Conservation (phyloP, 2,888 invertebrate genomes). For the Ypsolopha sequella region DNA sequence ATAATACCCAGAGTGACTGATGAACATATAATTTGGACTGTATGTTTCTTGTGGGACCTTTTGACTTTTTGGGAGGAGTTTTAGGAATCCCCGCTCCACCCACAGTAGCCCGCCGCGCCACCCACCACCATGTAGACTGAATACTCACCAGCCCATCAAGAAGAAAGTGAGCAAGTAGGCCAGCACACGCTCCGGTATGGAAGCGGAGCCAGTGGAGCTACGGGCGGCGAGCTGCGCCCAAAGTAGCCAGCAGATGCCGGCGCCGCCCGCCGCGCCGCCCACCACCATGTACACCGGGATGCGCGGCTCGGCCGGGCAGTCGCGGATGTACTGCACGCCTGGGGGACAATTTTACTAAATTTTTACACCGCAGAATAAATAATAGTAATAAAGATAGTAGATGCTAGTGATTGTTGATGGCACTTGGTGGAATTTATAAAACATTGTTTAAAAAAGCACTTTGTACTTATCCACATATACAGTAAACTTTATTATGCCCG, state of each 20-base stretch:
- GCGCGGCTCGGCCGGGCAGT: slow-evolving; percentile 82
- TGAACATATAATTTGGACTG: too few species aligned
- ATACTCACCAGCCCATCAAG: slow-evolving; percentile 75
- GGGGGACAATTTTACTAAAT: slow-evolving; percentile 14
- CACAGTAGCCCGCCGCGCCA: too few species aligned
- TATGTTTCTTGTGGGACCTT: too few species aligned
- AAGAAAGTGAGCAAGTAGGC: slow-evolving; percentile 79
- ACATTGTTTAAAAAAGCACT: too few species aligned
- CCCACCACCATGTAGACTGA: too few species aligned
- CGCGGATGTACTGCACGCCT: slow-evolving; percentile 85
- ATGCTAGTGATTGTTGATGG: too few species aligned
- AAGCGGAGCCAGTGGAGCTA: slow-evolving; percentile 65
- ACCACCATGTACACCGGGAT: slow-evolving; percentile 88
- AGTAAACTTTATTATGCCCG: too few species aligned
- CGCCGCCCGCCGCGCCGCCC: slow-evolving; percentile 81
- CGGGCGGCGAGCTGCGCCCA: slow-evolving; percentile 76
- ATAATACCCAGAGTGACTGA: too few species aligned
- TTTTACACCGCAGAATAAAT: not conserved
- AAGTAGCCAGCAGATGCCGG: slow-evolving; percentile 77
- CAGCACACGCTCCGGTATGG: slow-evolving; percentile 69
- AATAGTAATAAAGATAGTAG: not conserved
- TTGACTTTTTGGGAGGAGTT: too few species aligned
- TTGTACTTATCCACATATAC: too few species aligned
- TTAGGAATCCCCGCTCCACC: too few species aligned
- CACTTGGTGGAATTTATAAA: too few species aligned